Evolutionary conservation across 35 echinoderm and acorn worm species (phyloP).

Genomic region (Hemicentrotus pulcherrimus): DNA sequence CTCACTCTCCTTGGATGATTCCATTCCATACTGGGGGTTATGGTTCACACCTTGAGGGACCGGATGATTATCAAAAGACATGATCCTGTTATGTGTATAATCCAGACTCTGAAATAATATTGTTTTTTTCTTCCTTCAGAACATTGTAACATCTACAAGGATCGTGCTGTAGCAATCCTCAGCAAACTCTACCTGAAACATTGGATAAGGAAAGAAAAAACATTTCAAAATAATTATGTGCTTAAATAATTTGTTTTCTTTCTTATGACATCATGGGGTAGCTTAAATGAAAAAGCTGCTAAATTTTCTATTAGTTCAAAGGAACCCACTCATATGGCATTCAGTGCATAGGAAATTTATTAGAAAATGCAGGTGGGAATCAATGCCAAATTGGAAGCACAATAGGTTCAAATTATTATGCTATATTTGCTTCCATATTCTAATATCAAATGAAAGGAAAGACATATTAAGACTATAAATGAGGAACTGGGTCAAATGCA

Average conservation of each 20-base stretch:
- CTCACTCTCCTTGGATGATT: neutral
- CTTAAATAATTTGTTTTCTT: too few relatives aligned
- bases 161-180: neutral
- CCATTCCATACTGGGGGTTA: slow-evolving; percentile 23
- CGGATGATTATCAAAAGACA: neutral
- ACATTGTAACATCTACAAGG: neutral
- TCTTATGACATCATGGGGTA: too few relatives aligned
- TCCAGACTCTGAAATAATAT: neutral
- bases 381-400: too few relatives aligned
- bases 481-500: too few relatives aligned
- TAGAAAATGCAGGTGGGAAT: neutral
- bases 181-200: neutral
- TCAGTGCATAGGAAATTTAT: neutral
- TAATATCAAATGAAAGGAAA: too few relatives aligned
- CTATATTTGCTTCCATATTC: too few relatives aligned
- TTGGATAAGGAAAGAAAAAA: neutral
- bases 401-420: too few relatives aligned
- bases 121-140: neutral
- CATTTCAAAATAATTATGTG: neutral
- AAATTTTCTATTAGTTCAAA: neutral
- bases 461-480: too few relatives aligned
- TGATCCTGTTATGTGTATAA: neutral
- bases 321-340: neutral
- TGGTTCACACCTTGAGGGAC: neutral
- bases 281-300: too few relatives aligned